These are phyloP conservation scores for Papilio gigon DNA, from an alignment of 2,888 invertebrate genomes.

Conservation along the genomic window DNA sequence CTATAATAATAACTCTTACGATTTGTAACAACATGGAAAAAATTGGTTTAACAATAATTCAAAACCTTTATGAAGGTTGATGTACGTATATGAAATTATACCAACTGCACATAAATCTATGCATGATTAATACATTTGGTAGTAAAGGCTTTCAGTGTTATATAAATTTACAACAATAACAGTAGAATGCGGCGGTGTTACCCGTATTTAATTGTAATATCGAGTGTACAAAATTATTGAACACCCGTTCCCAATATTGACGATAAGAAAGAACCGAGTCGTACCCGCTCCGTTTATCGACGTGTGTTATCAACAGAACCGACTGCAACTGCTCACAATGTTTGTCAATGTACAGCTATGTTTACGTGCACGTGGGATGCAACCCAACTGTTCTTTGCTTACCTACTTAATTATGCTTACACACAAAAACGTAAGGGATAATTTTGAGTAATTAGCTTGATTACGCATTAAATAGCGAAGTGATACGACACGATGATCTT, in stretches of 20 bases:
- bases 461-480: too few relatives aligned
- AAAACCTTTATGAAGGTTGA: too few relatives aligned
- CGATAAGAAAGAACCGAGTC: not conserved
- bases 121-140: too few relatives aligned
- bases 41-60: too few relatives aligned
- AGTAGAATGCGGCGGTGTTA: not conserved
- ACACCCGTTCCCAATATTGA: not conserved
- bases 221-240: not conserved
- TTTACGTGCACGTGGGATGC: not conserved
- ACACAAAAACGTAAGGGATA: not conserved
- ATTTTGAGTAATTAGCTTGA: too few relatives aligned
- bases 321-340: not conserved
- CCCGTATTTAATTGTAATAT: not conserved
- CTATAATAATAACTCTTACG: too few relatives aligned
- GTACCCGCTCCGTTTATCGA: not conserved
- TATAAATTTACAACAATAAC: too few relatives aligned
- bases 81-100: too few relatives aligned
- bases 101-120: too few relatives aligned
- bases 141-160: too few relatives aligned
- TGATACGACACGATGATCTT: too few relatives aligned
- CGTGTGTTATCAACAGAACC: constrained; percentile 13
- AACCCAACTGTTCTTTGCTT: not conserved
- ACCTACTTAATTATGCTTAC: not conserved
- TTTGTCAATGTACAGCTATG: constrained; percentile 12
- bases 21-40: too few relatives aligned